Base-by-base conservation (phyloP, 2,888 invertebrate genomes). In the Lamellibrachia columna region DNA sequence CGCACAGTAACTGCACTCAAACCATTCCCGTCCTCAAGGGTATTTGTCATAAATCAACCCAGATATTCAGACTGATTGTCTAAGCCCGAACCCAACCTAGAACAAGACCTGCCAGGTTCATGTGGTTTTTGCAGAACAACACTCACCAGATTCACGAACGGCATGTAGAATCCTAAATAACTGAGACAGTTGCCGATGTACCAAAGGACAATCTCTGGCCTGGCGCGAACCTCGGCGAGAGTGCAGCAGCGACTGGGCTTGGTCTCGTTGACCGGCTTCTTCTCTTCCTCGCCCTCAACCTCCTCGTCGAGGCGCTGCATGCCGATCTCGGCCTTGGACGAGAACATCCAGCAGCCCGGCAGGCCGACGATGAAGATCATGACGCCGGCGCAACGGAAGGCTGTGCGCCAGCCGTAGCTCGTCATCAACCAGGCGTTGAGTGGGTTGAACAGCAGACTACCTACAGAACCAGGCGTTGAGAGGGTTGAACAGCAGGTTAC, bases 101-200 rank as follows among this genome's bases (percentile, higher is more conserved):
- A 55, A 55, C 55, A 55, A 9, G 7, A 55, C 9, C 9, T 9
- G 9, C 55, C 7, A 55, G 55, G 55, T 55, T 55, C 8, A 55
- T 9, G 55, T 9, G 9, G 8, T 55, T 75, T 22, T n/a, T 15
- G 22, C 15, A 22, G 58, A 58, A 58, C 58, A 53, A 58, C 52
- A 91, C 94, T 93, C 92, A 95, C 95, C 93, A 95, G 91, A 92
- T 95, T 95, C 11, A 95, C 91, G 93, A 95, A 95, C 11, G 95
- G 95, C 95, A 95, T 95, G 92, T 93, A 95, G 94, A 95, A 95
- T n/a, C 95, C 94, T 22, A 95, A 94, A 92, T 95, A 95, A 90
- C 93, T 94, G 92, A 95, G 93, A 92, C 94, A 91, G 92, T 95
- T 95, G 90, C 94, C 95, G 11, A 95, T 11, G 92, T 95, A 95